Evolutionary conservation across 37 sponge, comb jelly and placozoan species (phyloP).

Genomic region (Spongilla lacustris): DNA sequence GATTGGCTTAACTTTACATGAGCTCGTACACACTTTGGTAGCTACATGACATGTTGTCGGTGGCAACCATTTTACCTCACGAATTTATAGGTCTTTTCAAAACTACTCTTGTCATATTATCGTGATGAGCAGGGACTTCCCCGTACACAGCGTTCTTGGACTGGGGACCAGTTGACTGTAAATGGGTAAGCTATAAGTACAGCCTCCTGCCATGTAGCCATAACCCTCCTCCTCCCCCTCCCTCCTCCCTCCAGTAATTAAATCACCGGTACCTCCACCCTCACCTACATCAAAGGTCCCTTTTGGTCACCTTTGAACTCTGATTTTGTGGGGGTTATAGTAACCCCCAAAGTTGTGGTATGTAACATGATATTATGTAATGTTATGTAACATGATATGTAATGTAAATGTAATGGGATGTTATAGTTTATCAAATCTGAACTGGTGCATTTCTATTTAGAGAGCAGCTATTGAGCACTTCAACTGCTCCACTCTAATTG

Average conservation of each 20-base stretch:
- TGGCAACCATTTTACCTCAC: not conserved
- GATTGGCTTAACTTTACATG: slow-evolving; percentile 18
- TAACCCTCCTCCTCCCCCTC: too few relatives aligned
- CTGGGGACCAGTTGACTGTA: not conserved
- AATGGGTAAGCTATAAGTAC: not conserved
- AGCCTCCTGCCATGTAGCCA: not conserved
- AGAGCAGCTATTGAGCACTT: slow-evolving; percentile 53
- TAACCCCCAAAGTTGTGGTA: slow-evolving; percentile 39
- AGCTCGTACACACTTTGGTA: slow-evolving; percentile 55
- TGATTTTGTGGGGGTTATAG: not conserved
- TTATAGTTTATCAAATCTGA: too few relatives aligned
- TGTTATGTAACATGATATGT: too few relatives aligned
- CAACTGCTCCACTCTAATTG: slow-evolving; percentile 38
- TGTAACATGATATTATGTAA: not conserved
- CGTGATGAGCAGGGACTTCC: slow-evolving; percentile 37
- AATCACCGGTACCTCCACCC: not conserved
- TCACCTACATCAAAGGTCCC: not conserved
- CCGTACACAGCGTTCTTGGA: slow-evolving; percentile 8
- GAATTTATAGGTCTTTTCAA: slow-evolving; percentile 35
- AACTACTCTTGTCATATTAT: slow-evolving; percentile 28
- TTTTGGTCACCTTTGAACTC: slow-evolving; percentile 11
- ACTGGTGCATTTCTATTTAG: slow-evolving; percentile 43
- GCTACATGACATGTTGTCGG: not conserved
- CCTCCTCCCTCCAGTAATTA: not conserved
- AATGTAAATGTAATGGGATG: too few relatives aligned